Evolutionary conservation across 2,888 invertebrate genomes (phyloP), one percentile per base, ranked within the genome.

Genomic region (Caenorhabditis sp.): DNA sequence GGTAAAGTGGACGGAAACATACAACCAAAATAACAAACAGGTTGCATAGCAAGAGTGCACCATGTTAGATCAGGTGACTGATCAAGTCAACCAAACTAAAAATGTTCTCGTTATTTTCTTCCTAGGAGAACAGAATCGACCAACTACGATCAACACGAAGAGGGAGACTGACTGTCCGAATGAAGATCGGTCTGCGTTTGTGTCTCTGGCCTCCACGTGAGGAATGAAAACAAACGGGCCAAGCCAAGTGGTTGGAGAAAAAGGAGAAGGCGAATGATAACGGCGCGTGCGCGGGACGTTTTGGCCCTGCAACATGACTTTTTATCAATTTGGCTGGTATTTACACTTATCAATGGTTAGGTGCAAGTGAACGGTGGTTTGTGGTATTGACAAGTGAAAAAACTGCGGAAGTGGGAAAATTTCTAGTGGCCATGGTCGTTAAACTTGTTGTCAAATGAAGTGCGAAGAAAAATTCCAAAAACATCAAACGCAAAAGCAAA

Each of bases 191-290:
- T 70, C 60, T 60, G 2, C 40, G 13, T 40, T 2, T 40, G 2
- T 6, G 9, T 40, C 40, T 40, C 40, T 40, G 40, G n/a, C 13
- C 55, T 44, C 76, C 76, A 76, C 76, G 76, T 76, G 76, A 67
- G 67, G 60, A 61, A 76, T 67, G 53, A 76, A 67, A 76, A 76
- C 67, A 76, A 51, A 67, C 62, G 53, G 56, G 32, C 47, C n/a
- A n/a, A n/a, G n/a, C n/a, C n/a, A n/a, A 47, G 20, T 47, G 20
- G 47, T 47, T 4, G 47, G 47, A 47, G 47, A 2, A 11, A 18
- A 11, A 47, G 47, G 18, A 18, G 47, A 5, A 13, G 44, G 55
- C 18, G 26, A 64, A 32, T 26, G 20, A 60, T 47, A 69, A 40
- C 11, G 55, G 35, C 26, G 44, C 44, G 28, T 74, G 72, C 72